Conservation (phyloP, 2,797 vertebrate species). For the Calcarius lapponicus region DNA sequence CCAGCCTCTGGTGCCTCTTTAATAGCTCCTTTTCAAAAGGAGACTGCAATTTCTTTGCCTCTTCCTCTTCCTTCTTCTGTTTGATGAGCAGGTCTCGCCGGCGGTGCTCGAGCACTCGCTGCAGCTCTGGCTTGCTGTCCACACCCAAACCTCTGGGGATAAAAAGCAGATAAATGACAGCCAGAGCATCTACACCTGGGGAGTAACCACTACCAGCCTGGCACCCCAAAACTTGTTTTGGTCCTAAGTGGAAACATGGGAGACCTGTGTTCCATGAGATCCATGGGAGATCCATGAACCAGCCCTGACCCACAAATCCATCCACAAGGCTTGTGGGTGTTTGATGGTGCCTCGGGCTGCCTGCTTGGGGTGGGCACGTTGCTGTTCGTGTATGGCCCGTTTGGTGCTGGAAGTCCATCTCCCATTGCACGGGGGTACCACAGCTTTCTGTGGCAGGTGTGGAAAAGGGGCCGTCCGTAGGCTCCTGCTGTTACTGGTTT, state of each 20-base stretch:
- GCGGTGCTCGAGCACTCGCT: conserved; percentile 90
- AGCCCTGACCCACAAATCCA: background rate
- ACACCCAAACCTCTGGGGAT: conserved; percentile 77
- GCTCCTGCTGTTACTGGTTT: background rate
- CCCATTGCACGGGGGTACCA: background rate
- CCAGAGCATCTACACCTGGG: background rate
- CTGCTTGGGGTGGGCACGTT: background rate
- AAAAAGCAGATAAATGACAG: background rate
- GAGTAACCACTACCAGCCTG: background rate
- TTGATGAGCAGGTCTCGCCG: conserved; percentile 88
- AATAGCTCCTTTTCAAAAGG: conserved; percentile 92
- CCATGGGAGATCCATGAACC: background rate
- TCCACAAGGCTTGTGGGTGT: background rate
- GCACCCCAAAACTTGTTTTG: background rate
- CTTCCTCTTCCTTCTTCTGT: conserved; percentile 89
- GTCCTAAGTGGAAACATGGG: background rate
- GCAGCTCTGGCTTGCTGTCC: conserved; percentile 91
- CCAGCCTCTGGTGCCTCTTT: conserved; percentile 89
- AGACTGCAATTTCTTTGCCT: conserved; percentile 87
- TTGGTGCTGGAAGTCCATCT: background rate
- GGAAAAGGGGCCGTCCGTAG: accelerated
- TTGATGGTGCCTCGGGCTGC: background rate
- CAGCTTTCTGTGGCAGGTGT: background rate
- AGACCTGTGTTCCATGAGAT: background rate
- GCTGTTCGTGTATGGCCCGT: accelerated